Evolutionary conservation across 2,888 invertebrate genomes (phyloP).

Genomic region (Pegoplata infirma): DNA sequence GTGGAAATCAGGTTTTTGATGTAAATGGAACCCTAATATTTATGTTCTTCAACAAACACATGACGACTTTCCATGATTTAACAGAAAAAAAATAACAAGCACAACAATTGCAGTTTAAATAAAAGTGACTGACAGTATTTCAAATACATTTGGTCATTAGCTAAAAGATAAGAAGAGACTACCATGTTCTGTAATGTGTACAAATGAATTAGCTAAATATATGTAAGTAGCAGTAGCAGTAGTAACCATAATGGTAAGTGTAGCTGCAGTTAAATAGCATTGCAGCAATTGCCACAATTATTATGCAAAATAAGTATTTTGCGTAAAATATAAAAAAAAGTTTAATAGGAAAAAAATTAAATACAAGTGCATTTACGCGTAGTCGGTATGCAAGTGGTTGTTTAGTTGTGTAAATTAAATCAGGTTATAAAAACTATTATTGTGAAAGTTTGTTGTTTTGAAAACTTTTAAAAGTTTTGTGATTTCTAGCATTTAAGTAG

Average conservation of each 20-base stretch:
- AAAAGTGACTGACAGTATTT: constrained; percentile 54
- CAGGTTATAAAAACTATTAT: constrained; percentile 61
- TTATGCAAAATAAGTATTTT: constrained; percentile 62
- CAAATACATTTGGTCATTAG: constrained; percentile 61
- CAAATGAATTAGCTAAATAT: constrained; percentile 28
- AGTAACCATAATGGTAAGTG: not conserved
- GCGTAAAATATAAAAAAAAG: constrained; percentile 54
- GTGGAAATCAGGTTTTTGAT: no score
- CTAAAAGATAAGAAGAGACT: constrained; percentile 54
- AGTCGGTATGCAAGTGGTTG: constrained; percentile 23
- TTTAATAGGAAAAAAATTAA: constrained; percentile 34
- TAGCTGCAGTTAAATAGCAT: not conserved
- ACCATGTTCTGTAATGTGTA: constrained; percentile 38
- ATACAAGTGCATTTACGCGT: not conserved
- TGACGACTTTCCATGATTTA: constrained; percentile 41
- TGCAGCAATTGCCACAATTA: constrained; percentile 57
- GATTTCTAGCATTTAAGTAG: constrained; percentile 32
- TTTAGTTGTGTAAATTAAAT: constrained; percentile 57
- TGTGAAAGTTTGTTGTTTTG: constrained; percentile 62
- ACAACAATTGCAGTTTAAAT: no score
- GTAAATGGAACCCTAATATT: no score
- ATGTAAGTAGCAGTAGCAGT: not conserved
- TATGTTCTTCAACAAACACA: constrained; percentile 39
- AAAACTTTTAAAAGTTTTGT: no score
- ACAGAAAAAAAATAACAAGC: no score